Evolutionary conservation across 2,888 invertebrate species (phyloP).

Genomic region (Neuroscelio doddi): DNA sequence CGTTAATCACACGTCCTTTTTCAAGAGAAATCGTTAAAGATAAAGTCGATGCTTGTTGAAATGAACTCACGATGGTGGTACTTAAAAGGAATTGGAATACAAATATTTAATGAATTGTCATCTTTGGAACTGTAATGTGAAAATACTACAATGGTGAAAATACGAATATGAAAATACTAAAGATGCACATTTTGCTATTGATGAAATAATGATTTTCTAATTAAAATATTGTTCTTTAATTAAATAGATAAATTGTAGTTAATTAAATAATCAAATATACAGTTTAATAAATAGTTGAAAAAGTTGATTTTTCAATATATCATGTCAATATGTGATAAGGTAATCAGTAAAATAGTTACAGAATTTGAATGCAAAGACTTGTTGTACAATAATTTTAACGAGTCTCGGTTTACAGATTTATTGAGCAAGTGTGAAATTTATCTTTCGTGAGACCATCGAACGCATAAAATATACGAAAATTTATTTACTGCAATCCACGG

Average conservation of each 20-base stretch:
- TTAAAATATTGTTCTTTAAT: too few relatives aligned
- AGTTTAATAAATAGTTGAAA: too few relatives aligned
- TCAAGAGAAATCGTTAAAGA: constrained; percentile 41
- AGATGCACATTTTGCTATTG: too few relatives aligned
- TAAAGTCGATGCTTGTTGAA: constrained; percentile 20
- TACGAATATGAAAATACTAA: too few relatives aligned
- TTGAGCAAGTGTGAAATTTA: constrained; percentile 2
- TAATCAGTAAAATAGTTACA: neutral
- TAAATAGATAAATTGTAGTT: too few relatives aligned
- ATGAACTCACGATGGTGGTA: constrained; percentile 13
- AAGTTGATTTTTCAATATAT: too few relatives aligned
- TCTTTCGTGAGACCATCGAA: neutral
- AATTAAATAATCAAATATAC: too few relatives aligned
- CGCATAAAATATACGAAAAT: constrained; percentile 5
- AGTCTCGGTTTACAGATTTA: neutral
- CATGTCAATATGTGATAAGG: too few relatives aligned
- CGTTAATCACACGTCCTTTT: constrained; percentile 51
- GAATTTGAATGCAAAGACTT: neutral
- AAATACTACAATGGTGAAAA: too few relatives aligned
- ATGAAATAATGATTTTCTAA: too few relatives aligned
- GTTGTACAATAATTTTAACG: neutral
- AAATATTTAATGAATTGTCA: constrained; percentile 2
- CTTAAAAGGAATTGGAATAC: constrained; percentile 19
- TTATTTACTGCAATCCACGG: constrained; percentile 8
- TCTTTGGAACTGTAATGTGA: too few relatives aligned